Percentiles rank a stretch among this genome's conserved stretches.
phyloP scores from a whole-genome alignment of 2,888 invertebrate species.

The Embidobia sp. region DNA sequence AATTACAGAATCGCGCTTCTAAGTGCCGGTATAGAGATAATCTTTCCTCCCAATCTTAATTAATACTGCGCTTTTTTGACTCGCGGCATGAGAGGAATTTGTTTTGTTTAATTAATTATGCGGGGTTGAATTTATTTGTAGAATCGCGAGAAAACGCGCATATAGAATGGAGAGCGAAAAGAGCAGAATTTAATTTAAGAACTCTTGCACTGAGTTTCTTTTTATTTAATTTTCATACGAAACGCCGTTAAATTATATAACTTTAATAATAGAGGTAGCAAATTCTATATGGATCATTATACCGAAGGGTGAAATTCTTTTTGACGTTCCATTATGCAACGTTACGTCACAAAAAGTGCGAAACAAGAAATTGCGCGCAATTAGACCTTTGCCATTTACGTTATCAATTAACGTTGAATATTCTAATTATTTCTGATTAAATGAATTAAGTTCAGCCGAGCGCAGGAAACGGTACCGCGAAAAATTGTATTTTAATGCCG shows the following conservation, averaged over 20 bases:
- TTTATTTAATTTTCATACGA: neutral
- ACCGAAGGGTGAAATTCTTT: neutral
- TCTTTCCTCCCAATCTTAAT: too few relatives aligned
- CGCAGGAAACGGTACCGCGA: neutral
- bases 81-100: too few relatives aligned
- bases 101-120: neutral
- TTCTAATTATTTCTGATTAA: slow-evolving; percentile 24
- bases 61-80: too few relatives aligned
- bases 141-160: neutral
- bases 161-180: neutral
- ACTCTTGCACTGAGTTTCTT: neutral
- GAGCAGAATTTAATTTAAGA: neutral
- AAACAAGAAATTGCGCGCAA: slow-evolving; percentile 8
- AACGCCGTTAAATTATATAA: slow-evolving; percentile 19
- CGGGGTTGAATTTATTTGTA: neutral
- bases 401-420: slow-evolving; percentile 23
- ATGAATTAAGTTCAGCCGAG: neutral
- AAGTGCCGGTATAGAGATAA: too few relatives aligned
- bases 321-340: slow-evolving; percentile 4
- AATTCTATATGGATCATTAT: slow-evolving; percentile 17
- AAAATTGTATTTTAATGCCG: neutral
- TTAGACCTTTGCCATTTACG: neutral
- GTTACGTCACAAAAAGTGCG: slow-evolving; percentile 4
- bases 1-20: neutral
- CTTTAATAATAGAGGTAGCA: slow-evolving; percentile 4